Base-by-base conservation (phyloP, 2,797 vertebrate species). In the Labroides dimidiatus region DNA sequence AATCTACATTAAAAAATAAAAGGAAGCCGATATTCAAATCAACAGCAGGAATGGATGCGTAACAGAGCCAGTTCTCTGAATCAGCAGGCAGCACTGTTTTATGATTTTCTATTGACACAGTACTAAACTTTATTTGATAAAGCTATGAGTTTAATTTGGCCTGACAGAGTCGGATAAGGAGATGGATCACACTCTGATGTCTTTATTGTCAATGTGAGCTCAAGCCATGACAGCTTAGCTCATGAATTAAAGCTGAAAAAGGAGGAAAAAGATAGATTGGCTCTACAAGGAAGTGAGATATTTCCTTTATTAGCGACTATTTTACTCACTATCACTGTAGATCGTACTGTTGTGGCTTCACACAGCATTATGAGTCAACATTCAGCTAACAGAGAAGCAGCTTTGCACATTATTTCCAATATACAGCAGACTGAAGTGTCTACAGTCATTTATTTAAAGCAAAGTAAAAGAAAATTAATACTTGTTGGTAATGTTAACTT, bases 221-320 rank as follows among this genome's bases (percentile, higher is more conserved):
- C 6, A 36, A 59, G n/a, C 56, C 17, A 37, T 15, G 21, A 69
- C 68, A 71, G 17, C 49, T 60, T 64, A 50, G 43, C 64, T 45
- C 54, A 36, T 13, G 30, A 6, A 6, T 33, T 33, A 33, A 33
- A 37, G 45, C 33, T 48, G 24, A 6, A 48, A 19, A 44, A 16
- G 30, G 30, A 11, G 24, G 41, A 60, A 61, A 50, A 19, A 30
- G 41, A 13, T 67, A 5, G 16, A 15, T 10, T n/a, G 37, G 16
- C 17, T 23, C 30, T 13, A 9, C 10, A 5, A 1, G 30, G 37
- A 50, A 2, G 30, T 33, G 30, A 33, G 45, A 49, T 23, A 61
- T 2, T 36, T 9, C 7, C 48, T 33, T 33, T 23, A 5, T 15
- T 10, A 49, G 49, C 41, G 19, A 12, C 36, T 3, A 16, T 45